Evolutionary conservation across 2,888 invertebrate genomes (phyloP).

Genomic region (Drosophila nr. medialis): DNA sequence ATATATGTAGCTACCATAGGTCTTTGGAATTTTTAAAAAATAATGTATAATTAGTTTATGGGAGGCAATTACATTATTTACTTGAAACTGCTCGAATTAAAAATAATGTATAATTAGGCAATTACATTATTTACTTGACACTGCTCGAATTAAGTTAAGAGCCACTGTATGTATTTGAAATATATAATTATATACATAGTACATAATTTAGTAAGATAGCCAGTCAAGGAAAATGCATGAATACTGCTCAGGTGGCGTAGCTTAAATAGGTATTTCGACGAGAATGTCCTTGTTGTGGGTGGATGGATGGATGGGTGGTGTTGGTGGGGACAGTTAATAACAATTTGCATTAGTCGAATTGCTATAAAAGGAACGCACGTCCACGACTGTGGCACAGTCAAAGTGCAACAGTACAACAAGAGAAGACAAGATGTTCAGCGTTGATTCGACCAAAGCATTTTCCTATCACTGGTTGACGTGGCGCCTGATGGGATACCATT

Average conservation of each 20-base stretch:
- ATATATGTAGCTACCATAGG: too few relatives aligned
- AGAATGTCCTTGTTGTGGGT: neutral
- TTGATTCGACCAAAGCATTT: slow-evolving; percentile 67
- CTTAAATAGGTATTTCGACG: neutral
- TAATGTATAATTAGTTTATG: too few relatives aligned
- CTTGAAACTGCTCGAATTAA: too few relatives aligned
- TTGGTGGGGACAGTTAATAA: neutral
- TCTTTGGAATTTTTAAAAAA: too few relatives aligned
- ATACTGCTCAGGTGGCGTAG: neutral
- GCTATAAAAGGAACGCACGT: slow-evolving; percentile 19
- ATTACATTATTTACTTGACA: too few relatives aligned
- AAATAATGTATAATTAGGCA: too few relatives aligned
- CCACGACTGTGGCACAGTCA: neutral
- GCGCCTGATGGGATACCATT: slow-evolving; percentile 68
- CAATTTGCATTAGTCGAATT: slow-evolving; percentile 47
- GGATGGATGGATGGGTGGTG: neutral
- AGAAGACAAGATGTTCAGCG: slow-evolving; percentile 16
- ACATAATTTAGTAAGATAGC: slow-evolving; percentile 20
- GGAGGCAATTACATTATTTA: too few relatives aligned
- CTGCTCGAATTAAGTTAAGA: too few relatives aligned
- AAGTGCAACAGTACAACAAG: neutral
- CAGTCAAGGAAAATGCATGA: slow-evolving; percentile 6
- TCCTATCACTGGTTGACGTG: slow-evolving; percentile 77
- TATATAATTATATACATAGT: neutral
- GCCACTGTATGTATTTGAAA: neutral